Conservation (phyloP, 2,888 invertebrate species). For the Lottia scabra region DNA sequence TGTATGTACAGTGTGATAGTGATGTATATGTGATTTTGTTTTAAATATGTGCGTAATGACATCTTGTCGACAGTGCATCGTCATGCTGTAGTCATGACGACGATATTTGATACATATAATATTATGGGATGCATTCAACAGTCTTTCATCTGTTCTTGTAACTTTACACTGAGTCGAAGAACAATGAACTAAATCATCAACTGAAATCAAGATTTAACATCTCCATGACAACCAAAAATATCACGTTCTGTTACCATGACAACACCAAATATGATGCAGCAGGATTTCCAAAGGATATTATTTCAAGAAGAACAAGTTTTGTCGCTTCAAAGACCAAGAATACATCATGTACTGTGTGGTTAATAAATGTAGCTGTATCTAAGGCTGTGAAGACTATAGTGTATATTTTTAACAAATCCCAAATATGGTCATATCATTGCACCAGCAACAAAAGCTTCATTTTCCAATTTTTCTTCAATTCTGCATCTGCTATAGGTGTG, state of each 20-base stretch:
- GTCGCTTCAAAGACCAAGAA: no score
- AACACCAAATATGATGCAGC: not conserved
- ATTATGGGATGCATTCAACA: constrained; percentile 5
- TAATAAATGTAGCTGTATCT: no score
- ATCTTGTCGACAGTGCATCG: constrained; percentile 1
- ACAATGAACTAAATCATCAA: not conserved
- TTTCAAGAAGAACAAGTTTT: no score
- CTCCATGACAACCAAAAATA: not conserved
- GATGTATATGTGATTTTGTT: not conserved
- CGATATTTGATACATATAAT: no score
- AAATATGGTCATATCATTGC: no score
- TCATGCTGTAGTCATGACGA: not conserved
- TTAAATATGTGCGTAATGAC: not conserved
- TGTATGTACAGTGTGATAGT: not conserved
- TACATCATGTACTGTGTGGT: no score
- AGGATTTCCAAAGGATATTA: no score
- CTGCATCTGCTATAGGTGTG: no score
- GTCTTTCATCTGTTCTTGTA: constrained; percentile 4
- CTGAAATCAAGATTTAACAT: not conserved
- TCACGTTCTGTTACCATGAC: not conserved
- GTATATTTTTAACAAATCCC: no score
- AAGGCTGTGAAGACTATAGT: no score
- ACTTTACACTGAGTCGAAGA: not conserved
- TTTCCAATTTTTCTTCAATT: no score
- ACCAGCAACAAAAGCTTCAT: no score